Evolutionary conservation across 2,888 invertebrate species (phyloP).

Genomic region (Athetis lepigone): DNA sequence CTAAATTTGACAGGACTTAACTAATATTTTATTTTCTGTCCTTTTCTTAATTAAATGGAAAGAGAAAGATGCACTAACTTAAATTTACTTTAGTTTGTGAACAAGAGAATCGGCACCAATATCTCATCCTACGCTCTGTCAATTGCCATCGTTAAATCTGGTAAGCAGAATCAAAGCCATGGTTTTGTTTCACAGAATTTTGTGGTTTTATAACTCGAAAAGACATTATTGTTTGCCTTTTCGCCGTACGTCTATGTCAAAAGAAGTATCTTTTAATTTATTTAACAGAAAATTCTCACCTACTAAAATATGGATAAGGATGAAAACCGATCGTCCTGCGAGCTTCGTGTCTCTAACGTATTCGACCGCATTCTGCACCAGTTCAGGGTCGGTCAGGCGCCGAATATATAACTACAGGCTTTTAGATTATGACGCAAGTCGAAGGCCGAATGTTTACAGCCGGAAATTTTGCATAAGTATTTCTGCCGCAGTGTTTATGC

Average conservation of each 20-base stretch:
- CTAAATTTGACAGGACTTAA: too few species aligned
- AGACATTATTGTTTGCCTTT: background rate
- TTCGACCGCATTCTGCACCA: slow-evolving; percentile 55
- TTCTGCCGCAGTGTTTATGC: slow-evolving; percentile 46
- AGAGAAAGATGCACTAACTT: too few species aligned
- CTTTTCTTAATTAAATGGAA: too few species aligned
- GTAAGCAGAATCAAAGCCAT: too few species aligned
- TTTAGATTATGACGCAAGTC: slow-evolving; percentile 26
- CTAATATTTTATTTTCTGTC: too few species aligned
- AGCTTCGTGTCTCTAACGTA: slow-evolving; percentile 48
- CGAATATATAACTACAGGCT: slow-evolving; percentile 37
- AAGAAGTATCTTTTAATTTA: background rate
- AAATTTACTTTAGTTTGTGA: too few species aligned
- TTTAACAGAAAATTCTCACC: slow-evolving; percentile 18
- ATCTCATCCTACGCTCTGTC: background rate
- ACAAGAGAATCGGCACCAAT: too few species aligned
- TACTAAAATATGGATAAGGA: slow-evolving; percentile 26
- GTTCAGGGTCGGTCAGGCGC: slow-evolving; percentile 43
- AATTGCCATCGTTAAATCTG: background rate
- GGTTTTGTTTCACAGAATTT: background rate
- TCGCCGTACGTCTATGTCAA: background rate
- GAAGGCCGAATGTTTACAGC: slow-evolving; percentile 35
- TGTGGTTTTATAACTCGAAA: background rate
- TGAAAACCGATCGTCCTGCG: slow-evolving; percentile 46
- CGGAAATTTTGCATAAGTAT: slow-evolving; percentile 36